Evolutionary conservation across 2,797 vertebrate genomes (phyloP).

Genomic region (Lagodon rhomboides): DNA sequence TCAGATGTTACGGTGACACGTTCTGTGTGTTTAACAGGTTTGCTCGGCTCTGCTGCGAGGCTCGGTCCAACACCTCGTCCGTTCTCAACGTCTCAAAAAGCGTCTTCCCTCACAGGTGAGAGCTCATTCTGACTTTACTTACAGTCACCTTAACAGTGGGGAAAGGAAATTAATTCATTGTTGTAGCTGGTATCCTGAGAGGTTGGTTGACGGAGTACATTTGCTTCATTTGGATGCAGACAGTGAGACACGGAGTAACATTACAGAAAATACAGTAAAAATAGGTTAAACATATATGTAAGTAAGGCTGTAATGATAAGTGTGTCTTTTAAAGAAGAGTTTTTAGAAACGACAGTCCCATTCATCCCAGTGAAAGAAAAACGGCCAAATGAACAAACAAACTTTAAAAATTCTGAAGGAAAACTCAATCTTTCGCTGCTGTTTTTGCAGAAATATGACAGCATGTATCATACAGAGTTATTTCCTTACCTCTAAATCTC

Average conservation of each 20-base stretch:
- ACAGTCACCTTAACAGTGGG: background rate
- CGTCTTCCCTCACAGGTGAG: conserved; percentile 94
- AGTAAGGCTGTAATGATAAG: background rate
- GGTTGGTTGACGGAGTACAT: too few species aligned
- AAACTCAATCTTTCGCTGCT: background rate
- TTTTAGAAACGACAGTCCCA: background rate
- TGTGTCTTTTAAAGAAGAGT: background rate
- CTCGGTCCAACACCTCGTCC: conserved; percentile 91
- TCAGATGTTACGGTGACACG: conserved; percentile 5
- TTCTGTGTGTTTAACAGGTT: conserved; percentile 83
- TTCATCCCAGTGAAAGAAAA: background rate
- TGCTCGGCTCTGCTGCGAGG: conserved; percentile 94
- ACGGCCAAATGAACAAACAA: background rate
- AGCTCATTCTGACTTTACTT: background rate
- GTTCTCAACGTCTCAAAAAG: conserved; percentile 94
- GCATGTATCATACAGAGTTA: background rate
- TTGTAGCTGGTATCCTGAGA: background rate
- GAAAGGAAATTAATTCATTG: background rate
- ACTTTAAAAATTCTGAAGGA: background rate
- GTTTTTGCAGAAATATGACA: background rate
- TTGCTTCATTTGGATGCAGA: too few species aligned
- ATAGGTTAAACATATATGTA: background rate
- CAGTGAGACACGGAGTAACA: too few species aligned
- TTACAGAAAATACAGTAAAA: too few species aligned
- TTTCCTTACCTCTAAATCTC: background rate